Conservation (phyloP, 2,888 invertebrate genomes). For the Biston stratarius region DNA sequence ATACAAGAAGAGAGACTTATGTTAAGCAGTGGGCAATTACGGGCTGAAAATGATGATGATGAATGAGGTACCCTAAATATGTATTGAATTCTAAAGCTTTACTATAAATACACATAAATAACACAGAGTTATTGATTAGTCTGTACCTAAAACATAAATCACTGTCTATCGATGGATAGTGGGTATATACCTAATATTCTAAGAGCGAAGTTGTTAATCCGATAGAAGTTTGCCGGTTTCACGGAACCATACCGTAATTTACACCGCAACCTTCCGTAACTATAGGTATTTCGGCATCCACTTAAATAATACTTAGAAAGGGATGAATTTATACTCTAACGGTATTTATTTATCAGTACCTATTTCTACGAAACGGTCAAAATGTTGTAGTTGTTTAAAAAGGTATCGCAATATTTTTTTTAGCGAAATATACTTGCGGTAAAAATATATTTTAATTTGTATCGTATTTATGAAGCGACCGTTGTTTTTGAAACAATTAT, state of each 20-base stretch:
- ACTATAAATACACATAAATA: neutral
- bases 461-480: too few relatives aligned
- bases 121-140: neutral
- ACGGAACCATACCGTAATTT: slow-evolving; percentile 14
- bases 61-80: neutral
- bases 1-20: too few relatives aligned
- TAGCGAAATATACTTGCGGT: too few relatives aligned
- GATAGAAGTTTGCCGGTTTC: slow-evolving; percentile 13
- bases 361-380: too few relatives aligned
- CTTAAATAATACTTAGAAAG: neutral
- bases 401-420: too few relatives aligned
- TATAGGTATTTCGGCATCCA: neutral
- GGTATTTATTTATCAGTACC: too few relatives aligned
- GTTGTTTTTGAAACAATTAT: too few relatives aligned
- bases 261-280: slow-evolving; percentile 1
- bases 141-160: slow-evolving; percentile 10
- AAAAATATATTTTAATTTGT: too few relatives aligned
- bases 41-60: too few relatives aligned
- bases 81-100: neutral
- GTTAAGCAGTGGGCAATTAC: too few relatives aligned
- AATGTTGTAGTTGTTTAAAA: too few relatives aligned
- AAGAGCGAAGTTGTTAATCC: slow-evolving; percentile 15
- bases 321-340: too few relatives aligned
- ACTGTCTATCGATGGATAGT: slow-evolving; percentile 11
- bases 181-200: slow-evolving; percentile 7